Percentiles rank a stretch among this genome's conserved stretches.
phyloP scores from a whole-genome alignment of 2,797 vertebrate species.

The Myotis vivesi region DNA sequence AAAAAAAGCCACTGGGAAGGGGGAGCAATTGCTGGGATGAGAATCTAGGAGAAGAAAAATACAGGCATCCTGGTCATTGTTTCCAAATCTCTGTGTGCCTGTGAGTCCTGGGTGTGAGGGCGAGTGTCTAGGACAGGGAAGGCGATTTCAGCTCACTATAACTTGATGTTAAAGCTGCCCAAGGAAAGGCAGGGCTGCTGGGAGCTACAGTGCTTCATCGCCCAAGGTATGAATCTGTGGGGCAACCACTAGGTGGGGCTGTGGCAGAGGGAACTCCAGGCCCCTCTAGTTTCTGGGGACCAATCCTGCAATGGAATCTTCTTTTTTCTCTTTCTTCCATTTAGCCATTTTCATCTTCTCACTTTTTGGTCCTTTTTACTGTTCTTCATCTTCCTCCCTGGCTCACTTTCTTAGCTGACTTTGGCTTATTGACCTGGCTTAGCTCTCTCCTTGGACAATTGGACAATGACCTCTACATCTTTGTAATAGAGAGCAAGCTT shows the following conservation, averaged over 20 bases:
- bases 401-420: not conserved
- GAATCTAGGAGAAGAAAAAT: not conserved
- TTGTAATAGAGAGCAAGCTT: not conserved
- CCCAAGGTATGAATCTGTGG: not conserved
- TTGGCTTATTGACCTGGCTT: not conserved
- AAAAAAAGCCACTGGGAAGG: not conserved
- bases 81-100: not conserved
- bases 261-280: conserved; percentile 12
- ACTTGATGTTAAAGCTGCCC: not conserved
- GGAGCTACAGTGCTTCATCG: accelerated
- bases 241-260: conserved; percentile 69
- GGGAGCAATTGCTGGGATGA: not conserved
- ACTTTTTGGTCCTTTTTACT: not conserved
- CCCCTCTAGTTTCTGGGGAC: not conserved
- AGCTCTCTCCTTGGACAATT: not conserved
- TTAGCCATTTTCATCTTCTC: not conserved
- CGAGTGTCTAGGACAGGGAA: not conserved
- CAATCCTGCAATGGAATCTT: not conserved
- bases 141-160: not conserved
- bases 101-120: not conserved
- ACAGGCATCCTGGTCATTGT: not conserved
- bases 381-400: not conserved
- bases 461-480: not conserved
- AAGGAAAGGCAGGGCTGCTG: not conserved
- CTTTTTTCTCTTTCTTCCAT: not conserved